Percentiles rank a stretch among this genome's conserved stretches.
Conservation (phyloP, 2,113 vertebrate genomes). For the Atherinomorus stipes region DNA sequence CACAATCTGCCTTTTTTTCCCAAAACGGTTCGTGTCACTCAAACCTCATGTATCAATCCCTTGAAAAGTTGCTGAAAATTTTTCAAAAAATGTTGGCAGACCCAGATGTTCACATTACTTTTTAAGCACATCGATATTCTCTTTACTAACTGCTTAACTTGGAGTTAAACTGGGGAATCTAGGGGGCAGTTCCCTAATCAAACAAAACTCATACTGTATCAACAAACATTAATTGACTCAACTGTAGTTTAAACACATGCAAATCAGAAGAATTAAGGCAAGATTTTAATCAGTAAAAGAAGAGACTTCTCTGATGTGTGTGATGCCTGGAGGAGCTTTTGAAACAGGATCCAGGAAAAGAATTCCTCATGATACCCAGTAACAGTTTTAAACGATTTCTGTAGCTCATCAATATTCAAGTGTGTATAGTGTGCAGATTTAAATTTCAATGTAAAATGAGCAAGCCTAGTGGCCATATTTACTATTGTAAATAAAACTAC, state of each 20-base stretch:
- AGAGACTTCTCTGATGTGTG: constrained; percentile 64
- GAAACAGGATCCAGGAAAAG: constrained; percentile 60
- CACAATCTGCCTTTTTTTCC: too few species aligned
- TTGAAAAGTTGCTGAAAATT: background rate
- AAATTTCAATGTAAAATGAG: constrained; percentile 55
- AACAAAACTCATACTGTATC: constrained; percentile 59
- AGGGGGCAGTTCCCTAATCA: constrained; percentile 49
- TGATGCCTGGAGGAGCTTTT: constrained; percentile 65
- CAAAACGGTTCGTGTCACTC: background rate
- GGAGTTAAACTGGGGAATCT: constrained; percentile 42
- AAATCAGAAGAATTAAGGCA: constrained; percentile 70
- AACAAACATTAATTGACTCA: constrained; percentile 68
- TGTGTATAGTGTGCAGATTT: constrained; percentile 61
- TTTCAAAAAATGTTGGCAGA: background rate
- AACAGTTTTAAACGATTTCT: constrained; percentile 64
- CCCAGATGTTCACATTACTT: background rate
- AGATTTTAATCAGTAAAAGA: constrained; percentile 74
- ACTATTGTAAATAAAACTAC: constrained; percentile 65
- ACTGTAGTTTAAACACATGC: constrained; percentile 71
- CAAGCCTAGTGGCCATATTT: constrained; percentile 73
- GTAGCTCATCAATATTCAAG: constrained; percentile 70
- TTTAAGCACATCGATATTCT: background rate
- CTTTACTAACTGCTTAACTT: constrained; percentile 15
- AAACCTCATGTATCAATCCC: background rate
- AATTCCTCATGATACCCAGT: constrained; percentile 43